Conservation (phyloP, 2,113 vertebrate species). For the Pseudorasbora parva region DNA sequence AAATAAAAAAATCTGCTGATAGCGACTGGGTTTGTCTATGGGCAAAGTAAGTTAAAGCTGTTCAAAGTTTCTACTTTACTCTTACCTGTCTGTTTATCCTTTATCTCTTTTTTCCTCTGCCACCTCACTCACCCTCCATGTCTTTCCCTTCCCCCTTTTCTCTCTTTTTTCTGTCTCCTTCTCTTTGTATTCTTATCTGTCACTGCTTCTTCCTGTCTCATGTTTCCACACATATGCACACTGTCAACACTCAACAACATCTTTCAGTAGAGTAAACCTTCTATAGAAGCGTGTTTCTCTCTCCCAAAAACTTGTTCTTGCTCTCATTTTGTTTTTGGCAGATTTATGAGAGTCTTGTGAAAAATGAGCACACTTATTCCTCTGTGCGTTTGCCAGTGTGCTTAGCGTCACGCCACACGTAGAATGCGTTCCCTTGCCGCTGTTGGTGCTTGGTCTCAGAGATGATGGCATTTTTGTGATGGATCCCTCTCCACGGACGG, state of each 20-base stretch:
- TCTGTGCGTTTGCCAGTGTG: constrained; percentile 11
- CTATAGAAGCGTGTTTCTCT: not conserved
- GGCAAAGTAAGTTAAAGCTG: not conserved
- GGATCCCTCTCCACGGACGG: not conserved
- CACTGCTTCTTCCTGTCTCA: constrained; percentile 47
- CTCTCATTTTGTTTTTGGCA: constrained; percentile 7
- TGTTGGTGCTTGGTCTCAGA: not conserved
- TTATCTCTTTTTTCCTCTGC: constrained; percentile 13
- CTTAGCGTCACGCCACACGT: not conserved
- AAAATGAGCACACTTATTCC: constrained; percentile 25
- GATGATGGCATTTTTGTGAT: constrained; percentile 31
- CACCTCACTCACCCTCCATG: not conserved
- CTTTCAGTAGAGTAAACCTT: constrained; percentile 41
- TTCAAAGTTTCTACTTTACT: constrained; percentile 11
- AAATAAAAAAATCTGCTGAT: not conserved
- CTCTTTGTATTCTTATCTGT: constrained; percentile 51
- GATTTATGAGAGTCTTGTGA: constrained; percentile 15
- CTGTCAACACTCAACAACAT: constrained; percentile 47
- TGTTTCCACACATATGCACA: constrained; percentile 45
- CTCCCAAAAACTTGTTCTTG: constrained; percentile 8
- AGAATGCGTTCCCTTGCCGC: too few relatives aligned
- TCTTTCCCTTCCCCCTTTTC: constrained; percentile 14
- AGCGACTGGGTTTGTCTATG: not conserved
- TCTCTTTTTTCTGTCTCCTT: constrained; percentile 18
- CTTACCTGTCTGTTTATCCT: constrained; percentile 2